These are phyloP conservation scores for Okapia johnstoni DNA, from an alignment of 2,113 vertebrate species.

Conservation along the genomic window DNA sequence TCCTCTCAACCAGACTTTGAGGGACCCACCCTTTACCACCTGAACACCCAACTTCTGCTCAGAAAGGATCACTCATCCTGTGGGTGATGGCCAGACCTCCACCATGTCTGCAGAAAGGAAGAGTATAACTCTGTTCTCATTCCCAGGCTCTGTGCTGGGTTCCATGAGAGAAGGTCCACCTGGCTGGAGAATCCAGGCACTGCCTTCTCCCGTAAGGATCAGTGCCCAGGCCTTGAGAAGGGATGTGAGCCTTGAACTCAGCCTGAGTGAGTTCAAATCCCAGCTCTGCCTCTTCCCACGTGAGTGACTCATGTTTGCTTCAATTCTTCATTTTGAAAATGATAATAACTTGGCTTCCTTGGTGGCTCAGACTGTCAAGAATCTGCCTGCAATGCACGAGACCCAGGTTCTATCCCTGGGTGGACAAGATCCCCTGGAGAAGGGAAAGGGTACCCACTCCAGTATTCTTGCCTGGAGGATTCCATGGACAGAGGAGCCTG, in stretches of 20 bases:
- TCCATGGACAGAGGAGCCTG: background rate
- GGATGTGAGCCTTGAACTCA: background rate
- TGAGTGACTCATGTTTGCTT: background rate
- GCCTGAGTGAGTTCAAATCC: background rate
- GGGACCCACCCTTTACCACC: background rate
- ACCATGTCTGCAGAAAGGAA: background rate
- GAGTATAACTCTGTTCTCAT: background rate
- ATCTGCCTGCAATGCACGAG: background rate
- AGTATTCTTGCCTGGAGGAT: background rate
- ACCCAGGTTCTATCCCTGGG: background rate
- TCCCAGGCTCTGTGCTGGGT: background rate
- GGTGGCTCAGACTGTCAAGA: background rate
- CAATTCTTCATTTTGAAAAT: background rate
- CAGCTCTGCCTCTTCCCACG: background rate
- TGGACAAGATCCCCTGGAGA: background rate
- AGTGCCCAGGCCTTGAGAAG: background rate
- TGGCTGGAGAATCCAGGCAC: background rate
- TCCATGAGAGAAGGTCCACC: background rate
- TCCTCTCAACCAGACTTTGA: background rate
- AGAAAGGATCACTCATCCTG: fast-evolving
- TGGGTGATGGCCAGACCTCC: background rate
- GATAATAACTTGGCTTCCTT: background rate
- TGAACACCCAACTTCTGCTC: background rate
- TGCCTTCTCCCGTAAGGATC: background rate
- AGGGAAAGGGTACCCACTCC: background rate